Percentiles rank a stretch among this genome's conserved stretches.
Evolutionary conservation across 2,113 vertebrate genomes (phyloP).

Genomic region (Ictalurus punctatus): DNA sequence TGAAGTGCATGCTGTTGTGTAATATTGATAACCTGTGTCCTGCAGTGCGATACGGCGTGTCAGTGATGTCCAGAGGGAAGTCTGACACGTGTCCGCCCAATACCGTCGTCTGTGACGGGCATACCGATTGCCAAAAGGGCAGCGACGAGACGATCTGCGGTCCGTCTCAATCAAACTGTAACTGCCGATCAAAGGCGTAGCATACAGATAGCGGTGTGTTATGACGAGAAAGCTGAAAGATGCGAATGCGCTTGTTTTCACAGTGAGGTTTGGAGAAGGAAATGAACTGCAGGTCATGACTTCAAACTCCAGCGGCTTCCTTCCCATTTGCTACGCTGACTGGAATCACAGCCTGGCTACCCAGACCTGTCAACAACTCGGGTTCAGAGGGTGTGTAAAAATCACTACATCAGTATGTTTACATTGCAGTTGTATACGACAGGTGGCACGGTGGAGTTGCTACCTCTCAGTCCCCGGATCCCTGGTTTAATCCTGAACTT

Average conservation of each 20-base stretch:
- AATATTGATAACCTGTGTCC: background rate
- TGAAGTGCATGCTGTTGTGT: background rate
- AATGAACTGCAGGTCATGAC: conserved; percentile 55
- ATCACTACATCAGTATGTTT: background rate
- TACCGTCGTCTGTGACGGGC: conserved; percentile 47
- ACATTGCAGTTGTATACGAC: background rate
- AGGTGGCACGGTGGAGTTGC: background rate
- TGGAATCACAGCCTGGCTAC: conserved; percentile 46
- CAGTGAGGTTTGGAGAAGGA: conserved; percentile 50
- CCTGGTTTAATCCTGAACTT: background rate
- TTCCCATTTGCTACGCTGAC: conserved; percentile 48
- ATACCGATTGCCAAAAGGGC: conserved; percentile 50
- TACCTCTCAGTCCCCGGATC: background rate
- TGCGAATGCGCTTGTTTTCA: background rate
- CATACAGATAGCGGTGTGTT: background rate
- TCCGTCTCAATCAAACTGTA: conserved; percentile 33
- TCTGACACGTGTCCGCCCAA: conserved; percentile 33
- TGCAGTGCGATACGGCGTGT: conserved; percentile 49
- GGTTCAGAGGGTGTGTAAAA: conserved; percentile 49
- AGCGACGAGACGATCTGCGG: conserved; percentile 56
- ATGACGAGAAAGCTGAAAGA: background rate
- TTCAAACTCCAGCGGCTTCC: conserved; percentile 29
- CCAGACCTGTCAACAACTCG: conserved; percentile 57
- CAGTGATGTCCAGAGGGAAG: background rate
- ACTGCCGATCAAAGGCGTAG: background rate